Conservation (phyloP, 2,888 invertebrate genomes). For the Spodoptera picta region DNA sequence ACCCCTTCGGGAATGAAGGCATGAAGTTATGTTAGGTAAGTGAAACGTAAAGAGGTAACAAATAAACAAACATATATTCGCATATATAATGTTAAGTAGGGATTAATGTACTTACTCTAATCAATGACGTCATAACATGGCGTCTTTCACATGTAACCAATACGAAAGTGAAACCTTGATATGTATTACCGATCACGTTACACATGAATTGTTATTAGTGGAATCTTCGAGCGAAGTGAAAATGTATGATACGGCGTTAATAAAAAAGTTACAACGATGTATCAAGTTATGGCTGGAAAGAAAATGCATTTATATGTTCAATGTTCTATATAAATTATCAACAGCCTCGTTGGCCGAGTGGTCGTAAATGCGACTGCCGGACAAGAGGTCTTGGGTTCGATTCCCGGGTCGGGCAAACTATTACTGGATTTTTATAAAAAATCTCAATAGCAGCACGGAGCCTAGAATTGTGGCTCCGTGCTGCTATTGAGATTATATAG, state of each 20-base stretch:
- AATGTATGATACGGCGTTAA: background rate
- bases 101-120: slow-evolving; percentile 32
- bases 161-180: slow-evolving; percentile 47
- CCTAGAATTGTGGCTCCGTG: no score
- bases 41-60: background rate
- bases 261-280: slow-evolving; percentile 16
- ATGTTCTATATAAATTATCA: no score
- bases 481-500: no score
- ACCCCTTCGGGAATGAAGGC: no score
- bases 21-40: no score
- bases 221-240: slow-evolving; percentile 32
- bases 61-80: background rate
- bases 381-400: no score
- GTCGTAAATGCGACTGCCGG: no score
- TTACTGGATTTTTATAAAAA: no score
- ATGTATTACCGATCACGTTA: slow-evolving; percentile 35
- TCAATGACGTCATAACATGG: slow-evolving; percentile 38
- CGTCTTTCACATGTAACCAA: slow-evolving; percentile 34
- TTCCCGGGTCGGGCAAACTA: no score
- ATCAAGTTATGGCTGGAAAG: slow-evolving; percentile 9
- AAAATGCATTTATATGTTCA: background rate
- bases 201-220: slow-evolving; percentile 37
- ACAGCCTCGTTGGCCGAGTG: no score
- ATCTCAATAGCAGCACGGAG: no score
- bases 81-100: slow-evolving; percentile 4